Base-by-base conservation (phyloP, 2,113 vertebrate species). In the Penelope pileata region DNA sequence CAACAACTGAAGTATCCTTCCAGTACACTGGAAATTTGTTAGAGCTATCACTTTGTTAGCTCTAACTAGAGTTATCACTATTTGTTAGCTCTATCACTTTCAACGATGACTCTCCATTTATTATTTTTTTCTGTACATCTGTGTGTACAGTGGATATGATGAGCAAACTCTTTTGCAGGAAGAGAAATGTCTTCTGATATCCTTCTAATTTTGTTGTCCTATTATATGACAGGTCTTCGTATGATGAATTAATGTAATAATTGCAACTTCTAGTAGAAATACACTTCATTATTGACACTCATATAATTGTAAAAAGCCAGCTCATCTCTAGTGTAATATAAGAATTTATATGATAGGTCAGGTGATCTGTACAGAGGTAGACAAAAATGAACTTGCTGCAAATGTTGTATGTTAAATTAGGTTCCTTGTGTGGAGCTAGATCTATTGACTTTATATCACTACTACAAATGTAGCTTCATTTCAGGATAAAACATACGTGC, bases 181-280 rank as follows among this genome's bases (percentile, higher is more conserved):
- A 72, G 16, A 85, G 93, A 80, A 90, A 87, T 83, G 34, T 88
- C 67, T 59, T 84, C 66, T 34, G 48, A 62, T 63, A 54, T 86
- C 69, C 63, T 97, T 96, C 86, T 96, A 92, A 76, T 95, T 97
- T 96, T 96, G 90, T 93, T 94, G 90, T 80, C 63, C 66, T 91
- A 40, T 83, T 86, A 72, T 68, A 91, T 70, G 26, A 67, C 85
- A 96, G 58, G 93, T 68, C 53, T 63, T 78, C 78, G 51, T 92
- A 82, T 86, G 76, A 88, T 60, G 68, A 96, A 76, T 88, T 94
- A 90, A 88, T 96, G 45, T 68, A 83, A 76, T 62, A 93, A 83
- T 77, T 66, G 42, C 22, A 91, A 70, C 18, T 80, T 54, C 45
- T 80, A 67, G 42, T 69, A n/a, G 68, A 86, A 91, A 59, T 59